Conservation (phyloP, 2,888 invertebrate genomes). For the Polyommatus icarus region DNA sequence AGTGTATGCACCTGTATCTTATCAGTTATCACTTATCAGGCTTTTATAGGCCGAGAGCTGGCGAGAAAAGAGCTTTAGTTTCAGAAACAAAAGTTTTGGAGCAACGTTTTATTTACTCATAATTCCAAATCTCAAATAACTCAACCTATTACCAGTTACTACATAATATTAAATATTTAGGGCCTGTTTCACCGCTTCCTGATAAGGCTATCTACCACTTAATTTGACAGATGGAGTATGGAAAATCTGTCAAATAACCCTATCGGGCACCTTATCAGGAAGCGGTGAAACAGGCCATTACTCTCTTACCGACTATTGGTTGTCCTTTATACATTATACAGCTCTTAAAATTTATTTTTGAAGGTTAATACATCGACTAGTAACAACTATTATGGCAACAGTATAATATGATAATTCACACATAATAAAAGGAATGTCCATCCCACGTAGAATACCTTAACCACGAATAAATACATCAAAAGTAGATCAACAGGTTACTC, state of each 20-base stretch:
- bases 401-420: not conserved
- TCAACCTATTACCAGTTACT: too few species aligned
- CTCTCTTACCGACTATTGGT: not conserved
- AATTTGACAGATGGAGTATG: too few species aligned
- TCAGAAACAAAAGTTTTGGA: not conserved
- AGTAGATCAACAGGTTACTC: conserved; percentile 19
- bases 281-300: too few species aligned
- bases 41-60: not conserved
- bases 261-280: too few species aligned
- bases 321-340: not conserved
- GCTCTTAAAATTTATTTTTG: not conserved
- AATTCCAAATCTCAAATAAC: too few species aligned
- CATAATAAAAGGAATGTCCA: conserved; percentile 6
- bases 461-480: not conserved
- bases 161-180: too few species aligned
- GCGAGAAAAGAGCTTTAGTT: not conserved
- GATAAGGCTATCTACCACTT: too few species aligned
- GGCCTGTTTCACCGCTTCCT: too few species aligned
- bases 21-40: not conserved
- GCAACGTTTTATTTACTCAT: not conserved
- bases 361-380: not conserved
- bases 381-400: not conserved
- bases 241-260: too few species aligned
- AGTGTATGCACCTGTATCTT: conserved; percentile 18
- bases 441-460: not conserved